Evolutionary conservation across 2,113 vertebrate genomes (phyloP), one percentile per base, ranked within the genome.

Genomic region (Notiomystis cincta): DNA sequence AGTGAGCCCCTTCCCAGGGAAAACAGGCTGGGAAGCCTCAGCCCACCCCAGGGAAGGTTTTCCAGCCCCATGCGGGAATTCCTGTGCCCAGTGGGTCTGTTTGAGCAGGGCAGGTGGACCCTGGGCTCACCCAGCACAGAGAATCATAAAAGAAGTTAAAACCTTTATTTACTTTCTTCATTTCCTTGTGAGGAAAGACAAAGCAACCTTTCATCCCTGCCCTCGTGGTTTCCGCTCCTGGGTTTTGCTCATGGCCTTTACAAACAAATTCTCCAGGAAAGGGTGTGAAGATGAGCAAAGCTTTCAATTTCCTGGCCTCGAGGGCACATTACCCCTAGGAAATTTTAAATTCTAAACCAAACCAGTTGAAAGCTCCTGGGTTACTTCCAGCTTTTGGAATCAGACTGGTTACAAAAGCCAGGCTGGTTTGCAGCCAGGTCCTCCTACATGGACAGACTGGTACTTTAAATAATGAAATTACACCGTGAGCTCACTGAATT

Each of bases 101-200:
- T 82, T 76, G 27, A 6, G 17, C 14, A 69, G 44, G 0, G 7
- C 80, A 35, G 2, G 44, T 6, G 57, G 51, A 21, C 48, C 19
- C n/a, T 2, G 33, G 65, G 51, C 62, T 37, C 4, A 18, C 6
- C 6, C 13, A 33, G 57, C 58, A 23, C 30, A 8, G 25, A 12
- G 60, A 87, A 6, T 53, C 69, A 65, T 67, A 71, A 76, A 82
- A 66, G 5, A 67, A 71, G 50, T 0, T 0, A 25, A 42, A 66
- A 28, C 3, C 66, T 85, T 35, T 94, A 42, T 95, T 94, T 96
- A 78, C 78, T 80, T 38, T 79, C 57, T 38, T 30, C 45, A 25
- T 18, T 96, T 95, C 95, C 96, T 84, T 6, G 40, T 91, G 53
- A 45, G 45, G 37, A 9, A 79, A 24, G 50, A 87, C 91, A 95